phyloP scores from a whole-genome alignment of 2,797 vertebrate species.

The Geotrypetes seraphini region DNA sequence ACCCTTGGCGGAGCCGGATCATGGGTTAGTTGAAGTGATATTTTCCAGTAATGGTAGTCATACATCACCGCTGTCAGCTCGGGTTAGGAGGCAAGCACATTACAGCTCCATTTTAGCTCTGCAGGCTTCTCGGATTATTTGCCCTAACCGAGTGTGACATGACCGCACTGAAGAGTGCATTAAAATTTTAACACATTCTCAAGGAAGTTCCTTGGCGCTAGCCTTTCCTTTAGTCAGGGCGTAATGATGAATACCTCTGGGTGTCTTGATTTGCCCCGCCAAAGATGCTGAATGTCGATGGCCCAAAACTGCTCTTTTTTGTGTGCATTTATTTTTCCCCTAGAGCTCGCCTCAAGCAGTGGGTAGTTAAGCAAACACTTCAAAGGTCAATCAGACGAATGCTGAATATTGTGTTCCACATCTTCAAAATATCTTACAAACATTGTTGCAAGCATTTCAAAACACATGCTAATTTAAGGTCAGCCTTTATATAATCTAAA shows the following conservation, averaged over 20 bases:
- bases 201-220: constrained; percentile 71
- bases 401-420: too few species aligned
- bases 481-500: too few species aligned
- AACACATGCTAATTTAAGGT: too few species aligned
- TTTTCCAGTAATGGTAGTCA: constrained; percentile 99
- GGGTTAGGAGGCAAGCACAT: constrained; percentile 97
- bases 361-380: constrained; percentile 12
- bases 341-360: constrained; percentile 4
- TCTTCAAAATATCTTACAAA: too few species aligned
- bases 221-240: constrained; percentile 60
- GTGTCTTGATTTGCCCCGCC: constrained; percentile 65
- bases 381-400: not conserved
- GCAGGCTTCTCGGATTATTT: constrained; percentile 99
- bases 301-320: constrained; percentile 49
- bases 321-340: constrained; percentile 13
- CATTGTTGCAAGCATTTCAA: too few species aligned
- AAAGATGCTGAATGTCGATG: constrained; percentile 70
- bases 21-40: constrained; percentile 99
- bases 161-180: constrained; percentile 96
- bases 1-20: constrained; percentile 98
- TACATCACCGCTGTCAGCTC: constrained; percentile 98
- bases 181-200: constrained; percentile 97
- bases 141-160: constrained; percentile 99
- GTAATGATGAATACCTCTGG: constrained; percentile 68
- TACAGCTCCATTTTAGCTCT: constrained; percentile 99